Evolutionary conservation across 2,888 invertebrate genomes (phyloP), one percentile per base, ranked within the genome.

Genomic region (Chymomyza procnemis): DNA sequence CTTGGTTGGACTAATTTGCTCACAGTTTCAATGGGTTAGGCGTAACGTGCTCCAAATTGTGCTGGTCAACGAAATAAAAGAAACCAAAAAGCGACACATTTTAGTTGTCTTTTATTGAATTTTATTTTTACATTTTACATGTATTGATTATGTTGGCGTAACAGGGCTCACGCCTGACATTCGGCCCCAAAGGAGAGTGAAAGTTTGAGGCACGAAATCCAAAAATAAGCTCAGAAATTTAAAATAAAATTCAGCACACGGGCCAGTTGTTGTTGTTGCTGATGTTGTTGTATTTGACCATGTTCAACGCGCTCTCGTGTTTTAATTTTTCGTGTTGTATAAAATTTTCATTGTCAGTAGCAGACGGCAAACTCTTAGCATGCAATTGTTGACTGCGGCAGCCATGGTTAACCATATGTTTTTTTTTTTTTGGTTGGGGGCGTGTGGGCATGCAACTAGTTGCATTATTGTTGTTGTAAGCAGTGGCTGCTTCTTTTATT

Each of bases 261-360:
- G 76, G 80, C 85, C 77, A 85, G 79, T n/a, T n/a, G n/a, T n/a
- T n/a, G n/a, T n/a, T n/a, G n/a, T n/a, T 79, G 83, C 80, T 71
- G 71, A 65, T 64, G 30, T 22, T 55, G 60, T n/a, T 66, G 65
- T n/a, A 54, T 59, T 71, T 69, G 78, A 74, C 75, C 71, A 77
- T 79, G 77, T 82, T 76, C 85, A 71, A 78, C 73, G 81, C 76
- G 78, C 80, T 85, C 83, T 83, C 82, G 86, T 85, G 82, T 83
- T 83, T 83, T 83, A 85, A 78, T 84, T 83, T 46, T 61, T 83
- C 82, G 84, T 85, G 86, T 83, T 82, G 85, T 78, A 81, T 74
- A 84, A 81, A 79, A 66, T 75, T 78, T 85, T 85, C 84, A 80
- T 81, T 85, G 84, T 81, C 84, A 78, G 85, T 76, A 19, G 50